Percentiles rank a stretch among this genome's conserved stretches.
Conservation (phyloP, 2,797 vertebrate genomes). For the Jordanella pulchra region DNA sequence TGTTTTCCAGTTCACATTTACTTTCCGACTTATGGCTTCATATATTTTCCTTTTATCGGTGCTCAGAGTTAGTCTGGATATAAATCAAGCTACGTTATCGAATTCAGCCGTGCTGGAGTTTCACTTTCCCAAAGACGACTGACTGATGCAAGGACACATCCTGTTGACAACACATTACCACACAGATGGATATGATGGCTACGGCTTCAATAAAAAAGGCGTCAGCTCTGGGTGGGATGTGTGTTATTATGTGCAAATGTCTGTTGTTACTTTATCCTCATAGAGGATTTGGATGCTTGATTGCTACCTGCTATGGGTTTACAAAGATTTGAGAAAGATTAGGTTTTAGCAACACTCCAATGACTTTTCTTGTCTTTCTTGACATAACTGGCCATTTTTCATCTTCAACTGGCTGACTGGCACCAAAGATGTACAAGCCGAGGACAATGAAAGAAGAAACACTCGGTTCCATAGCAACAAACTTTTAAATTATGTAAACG, state of each 20-base stretch:
- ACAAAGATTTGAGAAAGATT: slow-evolving; percentile 47
- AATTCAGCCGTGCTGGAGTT: slow-evolving; percentile 6
- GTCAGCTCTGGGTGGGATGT: slow-evolving; percentile 30
- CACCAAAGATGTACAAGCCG: slow-evolving; percentile 28
- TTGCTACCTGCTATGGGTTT: slow-evolving; percentile 53
- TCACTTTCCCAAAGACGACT: slow-evolving; percentile 23
- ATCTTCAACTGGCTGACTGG: slow-evolving; percentile 50
- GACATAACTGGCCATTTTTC: slow-evolving; percentile 60
- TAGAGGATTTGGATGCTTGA: slow-evolving; percentile 54
- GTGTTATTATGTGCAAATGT: slow-evolving; percentile 15
- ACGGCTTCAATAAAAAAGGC: slow-evolving; percentile 14
- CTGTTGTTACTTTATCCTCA: slow-evolving; percentile 35
- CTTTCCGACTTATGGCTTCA: slow-evolving; percentile 18
- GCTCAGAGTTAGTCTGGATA: slow-evolving; percentile 18
- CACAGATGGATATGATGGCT: slow-evolving; percentile 26
- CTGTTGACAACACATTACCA: slow-evolving; percentile 43
- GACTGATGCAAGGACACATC: slow-evolving; percentile 57
- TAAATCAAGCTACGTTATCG: slow-evolving; percentile 33
- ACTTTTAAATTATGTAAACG: slow-evolving; percentile 24
- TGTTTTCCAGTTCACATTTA: background rate
- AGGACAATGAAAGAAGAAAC: background rate
- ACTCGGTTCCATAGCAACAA: background rate
- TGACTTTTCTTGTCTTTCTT: slow-evolving; percentile 19
- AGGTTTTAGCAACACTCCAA: slow-evolving; percentile 54
- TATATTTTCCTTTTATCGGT: slow-evolving; percentile 40